phyloP scores from a whole-genome alignment of 2,797 vertebrate species.

The Enteromius mattozi region DNA sequence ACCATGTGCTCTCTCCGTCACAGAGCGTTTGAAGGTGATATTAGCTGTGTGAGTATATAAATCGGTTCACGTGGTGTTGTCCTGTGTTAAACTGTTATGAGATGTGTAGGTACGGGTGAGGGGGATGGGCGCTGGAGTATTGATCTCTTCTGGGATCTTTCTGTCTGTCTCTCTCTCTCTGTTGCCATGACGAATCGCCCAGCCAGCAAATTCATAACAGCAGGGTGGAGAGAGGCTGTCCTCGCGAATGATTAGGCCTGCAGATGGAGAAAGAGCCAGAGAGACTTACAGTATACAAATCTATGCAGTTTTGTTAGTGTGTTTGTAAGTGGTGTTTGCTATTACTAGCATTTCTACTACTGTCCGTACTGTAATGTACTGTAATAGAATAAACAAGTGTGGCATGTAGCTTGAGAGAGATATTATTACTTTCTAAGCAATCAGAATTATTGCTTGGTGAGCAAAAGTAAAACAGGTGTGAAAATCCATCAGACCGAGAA shows the following conservation, averaged over 20 bases:
- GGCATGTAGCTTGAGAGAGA: not conserved
- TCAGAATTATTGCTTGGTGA: not conserved
- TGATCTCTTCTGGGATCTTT: constrained; percentile 48
- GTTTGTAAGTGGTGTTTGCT: not conserved
- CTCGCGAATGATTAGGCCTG: constrained; percentile 35
- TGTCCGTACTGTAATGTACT: not conserved
- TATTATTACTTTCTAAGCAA: constrained; percentile 6
- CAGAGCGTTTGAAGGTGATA: not conserved
- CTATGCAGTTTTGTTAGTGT: not conserved
- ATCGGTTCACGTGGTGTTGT: constrained; percentile 24
- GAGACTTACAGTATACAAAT: constrained; percentile 21
- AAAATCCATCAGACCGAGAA: not conserved
- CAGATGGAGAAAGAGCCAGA: constrained; percentile 3
- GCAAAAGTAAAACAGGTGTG: constrained; percentile 5
- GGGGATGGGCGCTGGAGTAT: constrained; percentile 40
- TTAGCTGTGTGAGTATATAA: constrained; percentile 27
- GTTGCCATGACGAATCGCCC: constrained; percentile 54
- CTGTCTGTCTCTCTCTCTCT: constrained; percentile 40
- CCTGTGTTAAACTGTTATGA: constrained; percentile 46
- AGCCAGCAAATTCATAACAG: constrained; percentile 55
- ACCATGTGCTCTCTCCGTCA: not conserved
- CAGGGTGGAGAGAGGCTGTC: constrained; percentile 52
- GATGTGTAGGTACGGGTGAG: constrained; percentile 32
- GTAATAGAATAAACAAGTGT: not conserved
- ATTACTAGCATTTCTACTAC: not conserved